A percentile compares a stretch with the other conserved stretches of the same genome.
Conservation (phyloP, 2,113 vertebrate species). For the Rhynchomys soricoides region DNA sequence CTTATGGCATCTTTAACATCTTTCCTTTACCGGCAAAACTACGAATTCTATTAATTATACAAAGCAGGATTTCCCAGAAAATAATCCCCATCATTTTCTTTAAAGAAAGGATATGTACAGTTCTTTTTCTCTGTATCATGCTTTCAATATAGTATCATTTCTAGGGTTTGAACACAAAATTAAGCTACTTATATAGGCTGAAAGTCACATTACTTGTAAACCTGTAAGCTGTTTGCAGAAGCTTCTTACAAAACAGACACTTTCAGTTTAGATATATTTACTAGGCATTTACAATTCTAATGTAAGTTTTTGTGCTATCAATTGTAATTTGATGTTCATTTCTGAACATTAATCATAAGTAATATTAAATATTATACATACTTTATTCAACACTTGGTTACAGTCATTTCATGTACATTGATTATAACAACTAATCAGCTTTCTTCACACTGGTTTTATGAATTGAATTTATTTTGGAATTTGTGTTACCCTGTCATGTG, state of each 20-base stretch:
- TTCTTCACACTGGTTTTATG: constrained; percentile 12
- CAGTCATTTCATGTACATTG: neutral
- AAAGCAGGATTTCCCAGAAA: constrained; percentile 48
- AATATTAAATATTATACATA: neutral
- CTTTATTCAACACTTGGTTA: neutral
- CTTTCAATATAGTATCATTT: neutral
- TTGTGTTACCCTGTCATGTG: constrained; percentile 19
- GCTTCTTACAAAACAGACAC: neutral
- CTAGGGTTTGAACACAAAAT: constrained; percentile 4
- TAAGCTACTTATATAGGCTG: constrained; percentile 31
- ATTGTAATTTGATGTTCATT: constrained; percentile 36
- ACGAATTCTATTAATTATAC: neutral
- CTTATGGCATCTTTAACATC: constrained; percentile 40
- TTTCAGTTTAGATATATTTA: constrained; percentile 7
- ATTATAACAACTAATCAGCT: neutral
- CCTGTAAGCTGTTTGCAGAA: neutral
- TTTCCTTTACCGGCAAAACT: constrained; percentile 51
- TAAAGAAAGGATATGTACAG: neutral
- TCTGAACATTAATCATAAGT: neutral
- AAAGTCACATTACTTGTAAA: neutral
- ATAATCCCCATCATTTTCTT: constrained; percentile 57
- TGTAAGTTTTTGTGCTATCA: neutral
- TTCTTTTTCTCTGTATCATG: constrained; percentile 12
- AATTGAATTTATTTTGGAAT: constrained; percentile 41
- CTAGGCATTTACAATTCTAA: neutral